Conservation (phyloP, 2,113 vertebrate species). For the Leucopsar rothschildi region DNA sequence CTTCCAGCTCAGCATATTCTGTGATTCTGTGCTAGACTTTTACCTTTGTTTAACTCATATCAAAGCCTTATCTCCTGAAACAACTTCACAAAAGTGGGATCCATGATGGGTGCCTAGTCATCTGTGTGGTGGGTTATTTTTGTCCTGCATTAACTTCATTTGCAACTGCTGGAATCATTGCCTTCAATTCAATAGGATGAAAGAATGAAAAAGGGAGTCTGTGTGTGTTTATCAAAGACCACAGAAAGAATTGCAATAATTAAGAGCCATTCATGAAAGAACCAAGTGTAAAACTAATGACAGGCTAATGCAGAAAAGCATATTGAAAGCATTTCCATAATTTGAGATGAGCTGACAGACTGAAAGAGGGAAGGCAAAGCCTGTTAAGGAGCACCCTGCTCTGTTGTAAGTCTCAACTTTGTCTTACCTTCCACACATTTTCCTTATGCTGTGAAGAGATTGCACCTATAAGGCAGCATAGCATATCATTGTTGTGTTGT, state of each 20-base stretch:
- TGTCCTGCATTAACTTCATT: not conserved
- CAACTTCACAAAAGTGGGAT: not conserved
- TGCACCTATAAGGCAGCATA: accelerated
- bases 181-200: not conserved
- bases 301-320: not conserved
- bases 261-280: not conserved
- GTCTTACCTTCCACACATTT: not conserved
- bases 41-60: not conserved
- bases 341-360: not conserved
- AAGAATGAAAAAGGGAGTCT: not conserved
- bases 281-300: not conserved
- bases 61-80: not conserved
- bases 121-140: not conserved
- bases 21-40: not conserved
- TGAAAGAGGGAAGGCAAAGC: not conserved
- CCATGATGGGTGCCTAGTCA: not conserved
- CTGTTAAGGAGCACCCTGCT: not conserved
- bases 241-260: not conserved
- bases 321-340: not conserved
- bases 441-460: not conserved
- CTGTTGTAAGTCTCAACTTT: not conserved
- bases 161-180: not conserved
- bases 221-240: not conserved
- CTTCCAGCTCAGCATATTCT: not conserved
- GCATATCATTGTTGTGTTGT: not conserved